A percentile compares a stretch with the other conserved stretches of the same genome.
Evolutionary conservation across 2,797 vertebrate species (phyloP).

Genomic region (Cyprinella venusta): DNA sequence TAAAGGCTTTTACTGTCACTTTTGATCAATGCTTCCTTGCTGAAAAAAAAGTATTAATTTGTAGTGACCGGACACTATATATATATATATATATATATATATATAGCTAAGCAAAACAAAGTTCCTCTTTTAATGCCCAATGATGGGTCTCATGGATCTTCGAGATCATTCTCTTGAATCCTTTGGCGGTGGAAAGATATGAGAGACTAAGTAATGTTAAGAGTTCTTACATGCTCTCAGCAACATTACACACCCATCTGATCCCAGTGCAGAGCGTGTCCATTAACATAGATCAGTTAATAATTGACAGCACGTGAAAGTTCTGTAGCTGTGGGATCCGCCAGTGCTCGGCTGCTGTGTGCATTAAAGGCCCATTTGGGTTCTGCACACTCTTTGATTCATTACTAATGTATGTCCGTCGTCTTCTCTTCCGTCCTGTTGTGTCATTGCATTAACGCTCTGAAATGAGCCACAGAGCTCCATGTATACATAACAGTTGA

Average conservation of each 20-base stretch:
- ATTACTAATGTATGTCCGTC: conserved; percentile 46
- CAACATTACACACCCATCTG: conserved; percentile 40
- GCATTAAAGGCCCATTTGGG: conserved; percentile 56
- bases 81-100: background rate
- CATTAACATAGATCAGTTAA: conserved; percentile 57
- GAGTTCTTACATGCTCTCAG: conserved; percentile 39
- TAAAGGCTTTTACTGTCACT: too few species aligned
- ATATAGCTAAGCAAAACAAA: background rate
- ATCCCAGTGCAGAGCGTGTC: conserved; percentile 36
- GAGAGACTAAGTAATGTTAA: conserved; percentile 31
- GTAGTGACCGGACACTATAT: too few species aligned
- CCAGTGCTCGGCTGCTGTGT: background rate
- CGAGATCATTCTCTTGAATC: conserved; percentile 15
- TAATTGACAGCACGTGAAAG: conserved; percentile 56
- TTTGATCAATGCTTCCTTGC: background rate
- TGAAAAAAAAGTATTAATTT: too few species aligned
- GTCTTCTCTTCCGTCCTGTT: conserved; percentile 33
- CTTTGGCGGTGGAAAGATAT: background rate
- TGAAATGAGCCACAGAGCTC: background rate
- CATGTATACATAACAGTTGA: conserved; percentile 11
- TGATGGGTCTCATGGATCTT: background rate
- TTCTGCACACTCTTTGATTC: conserved; percentile 28
- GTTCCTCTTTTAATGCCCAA: background rate
- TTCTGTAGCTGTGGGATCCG: conserved; percentile 42
- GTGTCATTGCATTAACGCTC: conserved; percentile 35